Percentiles rank a stretch among this genome's conserved stretches.
phyloP scores from a whole-genome alignment of 1,140 invertebrate species.

The Cylas formicarius region DNA sequence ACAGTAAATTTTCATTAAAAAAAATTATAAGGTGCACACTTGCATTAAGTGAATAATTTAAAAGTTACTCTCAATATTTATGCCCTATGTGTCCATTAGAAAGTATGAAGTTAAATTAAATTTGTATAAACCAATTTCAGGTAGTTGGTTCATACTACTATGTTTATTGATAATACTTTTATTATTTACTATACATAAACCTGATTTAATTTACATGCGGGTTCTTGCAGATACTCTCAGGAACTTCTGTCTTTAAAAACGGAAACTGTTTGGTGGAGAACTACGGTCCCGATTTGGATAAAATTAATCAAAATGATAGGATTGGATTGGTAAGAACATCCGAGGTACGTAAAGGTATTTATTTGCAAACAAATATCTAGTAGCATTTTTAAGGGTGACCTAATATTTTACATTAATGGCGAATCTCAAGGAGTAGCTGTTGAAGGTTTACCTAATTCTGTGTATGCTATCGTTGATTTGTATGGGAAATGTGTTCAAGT shows the following conservation, averaged over 20 bases:
- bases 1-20: too few relatives aligned
- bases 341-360: constrained; percentile 49
- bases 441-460: constrained; percentile 60
- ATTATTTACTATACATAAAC: too few relatives aligned
- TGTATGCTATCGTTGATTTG: constrained; percentile 85
- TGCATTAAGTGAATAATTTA: too few relatives aligned
- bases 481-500: constrained; percentile 92
- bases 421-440: constrained; percentile 80
- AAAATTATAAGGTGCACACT: too few relatives aligned
- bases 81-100: too few relatives aligned
- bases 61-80: too few relatives aligned
- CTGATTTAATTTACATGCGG: neutral
- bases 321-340: constrained; percentile 76
- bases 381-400: constrained; percentile 55
- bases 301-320: constrained; percentile 75
- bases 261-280: constrained; percentile 69
- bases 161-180: too few relatives aligned
- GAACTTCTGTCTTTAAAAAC: constrained; percentile 76
- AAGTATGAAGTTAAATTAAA: too few relatives aligned
- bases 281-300: constrained; percentile 79
- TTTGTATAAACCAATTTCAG: too few relatives aligned
- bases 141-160: too few relatives aligned
- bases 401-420: constrained; percentile 87
- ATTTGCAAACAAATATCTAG: neutral
- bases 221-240: constrained; percentile 66